Conservation (phyloP, 2,113 vertebrate species). For the Catagonus wagneri region DNA sequence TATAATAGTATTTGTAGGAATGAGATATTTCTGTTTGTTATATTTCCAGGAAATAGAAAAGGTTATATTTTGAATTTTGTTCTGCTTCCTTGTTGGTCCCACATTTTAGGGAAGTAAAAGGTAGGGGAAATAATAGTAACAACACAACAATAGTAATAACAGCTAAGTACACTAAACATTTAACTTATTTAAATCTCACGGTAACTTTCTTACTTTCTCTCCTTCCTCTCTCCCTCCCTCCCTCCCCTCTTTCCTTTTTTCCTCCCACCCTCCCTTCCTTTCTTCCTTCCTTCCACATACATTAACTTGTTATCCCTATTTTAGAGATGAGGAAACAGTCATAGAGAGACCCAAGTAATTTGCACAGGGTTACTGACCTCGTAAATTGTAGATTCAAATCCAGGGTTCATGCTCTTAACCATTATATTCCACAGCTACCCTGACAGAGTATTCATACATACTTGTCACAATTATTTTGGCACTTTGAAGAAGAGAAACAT, state of each 20-base stretch:
- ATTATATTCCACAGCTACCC: background rate
- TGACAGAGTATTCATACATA: slow-evolving; percentile 4
- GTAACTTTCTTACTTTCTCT: background rate
- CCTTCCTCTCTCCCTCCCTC: background rate
- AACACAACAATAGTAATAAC: background rate
- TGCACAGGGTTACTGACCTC: background rate
- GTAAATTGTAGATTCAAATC: background rate
- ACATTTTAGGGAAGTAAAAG: slow-evolving; percentile 25
- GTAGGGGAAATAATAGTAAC: background rate
- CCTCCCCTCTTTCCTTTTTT: no score
- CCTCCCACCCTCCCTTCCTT: no score
- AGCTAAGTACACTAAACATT: background rate
- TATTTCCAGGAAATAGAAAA: slow-evolving; percentile 46
- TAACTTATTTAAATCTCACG: slow-evolving; percentile 10
- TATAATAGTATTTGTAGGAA: slow-evolving; percentile 35
- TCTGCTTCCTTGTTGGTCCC: background rate
- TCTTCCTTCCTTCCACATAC: background rate
- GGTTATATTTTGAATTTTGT: background rate
- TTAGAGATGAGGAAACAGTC: slow-evolving; percentile 27
- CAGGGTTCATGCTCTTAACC: background rate
- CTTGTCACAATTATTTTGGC: slow-evolving; percentile 56
- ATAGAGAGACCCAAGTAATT: background rate
- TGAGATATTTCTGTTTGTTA: slow-evolving; percentile 49
- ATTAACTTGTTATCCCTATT: background rate
- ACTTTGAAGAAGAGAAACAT: slow-evolving; percentile 47